Percentiles rank a stretch among this genome's conserved stretches.
Evolutionary conservation across 53 echinoderm and acorn worm species (phyloP).

Genomic region (Henricia sp.): DNA sequence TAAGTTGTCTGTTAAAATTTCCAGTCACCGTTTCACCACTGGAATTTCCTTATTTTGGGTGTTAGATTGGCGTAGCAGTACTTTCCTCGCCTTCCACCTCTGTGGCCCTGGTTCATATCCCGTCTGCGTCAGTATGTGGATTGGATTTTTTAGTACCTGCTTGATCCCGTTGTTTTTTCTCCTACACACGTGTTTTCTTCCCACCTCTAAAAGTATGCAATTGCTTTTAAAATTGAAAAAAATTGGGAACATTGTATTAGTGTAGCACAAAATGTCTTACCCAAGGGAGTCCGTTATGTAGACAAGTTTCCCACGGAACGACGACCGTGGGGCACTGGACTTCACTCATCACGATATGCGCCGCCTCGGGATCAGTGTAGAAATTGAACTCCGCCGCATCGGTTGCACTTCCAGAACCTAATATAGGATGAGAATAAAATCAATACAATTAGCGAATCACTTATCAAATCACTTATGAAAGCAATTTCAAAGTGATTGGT

Average conservation of each 20-base stretch:
- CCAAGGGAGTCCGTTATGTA: slow-evolving; percentile 40
- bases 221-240: too few relatives aligned
- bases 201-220: not conserved
- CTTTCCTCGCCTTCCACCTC: too few relatives aligned
- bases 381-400: slow-evolving; percentile 76
- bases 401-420: slow-evolving; percentile 58
- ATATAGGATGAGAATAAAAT: not conserved
- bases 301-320: slow-evolving; percentile 64
- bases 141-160: too few relatives aligned
- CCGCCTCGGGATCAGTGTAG: slow-evolving; percentile 76
- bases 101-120: too few relatives aligned
- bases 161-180: too few relatives aligned
- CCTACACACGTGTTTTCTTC: too few relatives aligned
- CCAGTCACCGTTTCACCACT: not conserved
- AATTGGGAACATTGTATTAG: too few relatives aligned
- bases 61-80: too few relatives aligned
- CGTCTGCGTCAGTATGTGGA: too few relatives aligned
- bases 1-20: not conserved
- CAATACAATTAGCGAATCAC: not conserved
- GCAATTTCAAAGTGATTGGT: too few relatives aligned
- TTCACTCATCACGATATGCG: slow-evolving; percentile 66
- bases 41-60: too few relatives aligned
- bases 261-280: slow-evolving; percentile 29
- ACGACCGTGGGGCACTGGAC: slow-evolving; percentile 60
- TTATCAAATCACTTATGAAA: not conserved